Evolutionary conservation across 2,797 vertebrate species (phyloP), one percentile per base, ranked within the genome.

Genomic region (Emys orbicularis): DNA sequence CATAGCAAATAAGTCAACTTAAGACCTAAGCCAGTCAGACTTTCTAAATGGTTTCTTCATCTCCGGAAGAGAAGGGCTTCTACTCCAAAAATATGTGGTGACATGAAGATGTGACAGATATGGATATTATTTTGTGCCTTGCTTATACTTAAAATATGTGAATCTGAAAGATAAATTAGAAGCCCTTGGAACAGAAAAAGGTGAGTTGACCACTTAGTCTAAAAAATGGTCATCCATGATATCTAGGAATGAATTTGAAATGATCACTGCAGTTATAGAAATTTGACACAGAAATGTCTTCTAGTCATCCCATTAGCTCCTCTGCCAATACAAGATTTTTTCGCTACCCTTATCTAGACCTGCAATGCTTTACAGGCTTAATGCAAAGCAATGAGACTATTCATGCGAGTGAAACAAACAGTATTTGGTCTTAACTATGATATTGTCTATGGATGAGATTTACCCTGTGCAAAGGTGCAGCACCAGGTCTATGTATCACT

Each of bases 1-100:
- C 15, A 9, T 44, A 76, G 90, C 90, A 83, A 18, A 12, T 72
- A 37, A 52, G 16, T 0, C 54, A 85, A 68, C 0, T 0, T 12
- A 54, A 79, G 89, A 11, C 9, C 21, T 6, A 11, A 25, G 74
- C 41, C 68, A 53, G 81, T 82, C 31, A 61, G 41, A 49, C 25
- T 49, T 49, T 29, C 29, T 76, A 86, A 19, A 68, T 37, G 34
- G 18, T 37, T 18, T 2, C 21, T 29, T 59, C 56, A 25, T 5
- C 92, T 89, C 61, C 13, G 41, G 37, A 13, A 44, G 41, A 88
- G 10, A 0, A 1, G 19, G 31, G 10, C 27, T 91, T 54, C 34
- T 54, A 0, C 7, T 74, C 44, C 5, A 1, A 5, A 79, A 10
- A 0, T 41, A 80, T 59, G 15, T 11, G 12, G 68, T 72, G 18